Percentiles rank a stretch among this genome's conserved stretches.
phyloP scores from a whole-genome alignment of 2,113 vertebrate genomes.

The Atrichornis clamosus region DNA sequence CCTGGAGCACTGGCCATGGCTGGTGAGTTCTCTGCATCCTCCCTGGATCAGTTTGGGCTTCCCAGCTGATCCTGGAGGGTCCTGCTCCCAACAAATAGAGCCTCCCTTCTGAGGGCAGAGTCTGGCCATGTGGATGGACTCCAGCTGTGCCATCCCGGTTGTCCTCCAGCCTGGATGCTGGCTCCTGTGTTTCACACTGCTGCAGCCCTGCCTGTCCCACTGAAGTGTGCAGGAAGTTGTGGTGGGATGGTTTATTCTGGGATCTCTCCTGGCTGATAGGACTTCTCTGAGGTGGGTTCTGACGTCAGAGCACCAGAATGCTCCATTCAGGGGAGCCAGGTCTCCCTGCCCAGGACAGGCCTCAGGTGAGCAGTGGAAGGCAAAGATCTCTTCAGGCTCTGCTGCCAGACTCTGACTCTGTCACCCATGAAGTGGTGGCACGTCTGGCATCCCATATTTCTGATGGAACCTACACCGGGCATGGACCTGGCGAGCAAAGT shows the following conservation, averaged over 20 bases:
- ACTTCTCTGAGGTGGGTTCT: neutral
- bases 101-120: neutral
- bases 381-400: neutral
- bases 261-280: neutral
- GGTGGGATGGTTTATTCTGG: neutral
- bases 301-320: neutral
- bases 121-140: neutral
- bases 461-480: neutral
- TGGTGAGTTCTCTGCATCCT: neutral
- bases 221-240: too few relatives aligned
- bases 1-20: neutral
- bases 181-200: neutral
- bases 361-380: neutral
- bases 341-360: neutral
- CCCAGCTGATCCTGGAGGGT: neutral
- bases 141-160: neutral
- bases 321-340: fast-evolving
- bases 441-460: neutral
- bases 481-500: neutral
- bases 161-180: neutral
- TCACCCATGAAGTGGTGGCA: neutral
- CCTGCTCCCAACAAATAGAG: neutral
- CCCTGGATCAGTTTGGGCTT: neutral
- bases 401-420: neutral
- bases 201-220: neutral